These are phyloP conservation scores for Simalia tracyae DNA, from an alignment of 2,797 vertebrate species.

Conservation along the genomic window DNA sequence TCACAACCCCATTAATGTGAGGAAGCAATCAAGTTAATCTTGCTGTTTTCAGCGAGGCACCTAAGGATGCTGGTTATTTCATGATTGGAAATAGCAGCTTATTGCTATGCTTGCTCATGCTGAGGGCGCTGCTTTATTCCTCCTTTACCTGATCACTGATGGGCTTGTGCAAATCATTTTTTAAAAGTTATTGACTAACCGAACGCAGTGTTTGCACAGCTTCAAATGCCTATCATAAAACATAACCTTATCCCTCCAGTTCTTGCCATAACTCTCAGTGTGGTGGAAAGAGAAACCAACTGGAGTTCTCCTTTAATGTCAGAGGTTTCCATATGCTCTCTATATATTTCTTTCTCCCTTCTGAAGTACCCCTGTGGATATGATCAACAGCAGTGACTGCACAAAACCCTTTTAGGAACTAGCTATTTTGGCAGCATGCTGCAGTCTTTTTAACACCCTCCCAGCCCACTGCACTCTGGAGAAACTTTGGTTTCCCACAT, in stretches of 20 bases:
- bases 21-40: background rate
- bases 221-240: constrained; percentile 52
- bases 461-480: rapidly evolving
- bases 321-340: constrained; percentile 59
- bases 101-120: constrained; percentile 22
- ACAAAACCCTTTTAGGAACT: background rate
- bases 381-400: constrained; percentile 13
- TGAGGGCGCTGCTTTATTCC: constrained; percentile 30
- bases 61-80: constrained; percentile 46
- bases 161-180: constrained; percentile 43
- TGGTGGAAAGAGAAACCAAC: constrained; percentile 44
- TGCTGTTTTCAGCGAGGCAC: constrained; percentile 54
- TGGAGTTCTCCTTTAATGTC: constrained; percentile 59
- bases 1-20: background rate
- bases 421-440: constrained; percentile 1
- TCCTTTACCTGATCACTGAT: background rate
- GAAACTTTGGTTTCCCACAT: background rate
- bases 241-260: constrained; percentile 52
- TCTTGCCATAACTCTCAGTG: constrained; percentile 46
- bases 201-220: constrained; percentile 32
- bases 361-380: constrained; percentile 7
- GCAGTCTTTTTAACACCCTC: background rate
- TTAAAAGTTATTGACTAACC: constrained; percentile 55
- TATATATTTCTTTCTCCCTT: constrained; percentile 21
- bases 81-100: constrained; percentile 47